Base-by-base conservation (phyloP, 2,797 vertebrate genomes). In the Crenichthys baileyi region DNA sequence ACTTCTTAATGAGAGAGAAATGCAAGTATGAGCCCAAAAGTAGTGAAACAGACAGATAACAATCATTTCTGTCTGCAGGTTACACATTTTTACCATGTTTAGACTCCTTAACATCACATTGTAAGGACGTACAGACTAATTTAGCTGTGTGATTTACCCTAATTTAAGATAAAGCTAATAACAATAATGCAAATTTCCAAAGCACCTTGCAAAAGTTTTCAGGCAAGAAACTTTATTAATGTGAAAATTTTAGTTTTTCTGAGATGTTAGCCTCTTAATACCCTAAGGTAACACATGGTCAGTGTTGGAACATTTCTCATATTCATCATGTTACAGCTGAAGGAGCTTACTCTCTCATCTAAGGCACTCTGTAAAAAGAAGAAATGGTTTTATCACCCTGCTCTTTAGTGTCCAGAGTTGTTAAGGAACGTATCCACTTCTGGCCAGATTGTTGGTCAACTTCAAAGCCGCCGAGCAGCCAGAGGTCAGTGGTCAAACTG, bases 401-500 rank as follows among this genome's bases (percentile, higher is more conserved):
- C 81, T 87, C 80, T 75, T 75, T 89, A 83, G 77, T 86, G 81
- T 73, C 87, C 87, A 79, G 67, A 70, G 77, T 78, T 86, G 82
- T 80, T 86, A 87, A 86, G 86, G 79, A 83, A 67, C 41, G 51
- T 20, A 29, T 79, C 81, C 76, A 81, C 82, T 84, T 75, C 79
- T 26, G 58, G 80, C 81, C 70, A 8, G 53, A 87, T 81, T 80
- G 71, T 81, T 65, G 55, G 73, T 78, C 85, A 72, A 83, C 90
- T 89, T 94, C 90, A 91, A 92, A 93, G 83, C 36, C 39, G 29
- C 18, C 29, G 72, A 84, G 76, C 58, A 81, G 79, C 22, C 7
- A 8, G 39, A 81, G 89, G 84, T 88, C 90, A 90, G 73, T 1
- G 74, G 85, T 90, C 88, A 90, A 90, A 83, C 84, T 80, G 58